Percentiles rank a stretch among this genome's conserved stretches.
phyloP scores from a whole-genome alignment of 2,113 vertebrate species.

The Carlito syrichta region DNA sequence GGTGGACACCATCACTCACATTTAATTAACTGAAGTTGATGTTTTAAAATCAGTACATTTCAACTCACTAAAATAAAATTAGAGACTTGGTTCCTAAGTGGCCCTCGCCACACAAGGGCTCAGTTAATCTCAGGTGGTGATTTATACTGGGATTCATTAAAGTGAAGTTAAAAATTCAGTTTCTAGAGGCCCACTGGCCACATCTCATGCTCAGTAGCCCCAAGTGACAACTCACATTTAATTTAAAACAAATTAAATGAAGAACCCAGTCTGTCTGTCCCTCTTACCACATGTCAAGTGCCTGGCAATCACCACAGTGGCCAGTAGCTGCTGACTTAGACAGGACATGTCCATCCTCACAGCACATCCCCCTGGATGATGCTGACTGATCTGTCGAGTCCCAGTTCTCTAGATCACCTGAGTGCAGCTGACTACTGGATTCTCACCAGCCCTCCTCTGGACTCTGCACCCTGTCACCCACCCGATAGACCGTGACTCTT shows the following conservation, averaged over 20 bases:
- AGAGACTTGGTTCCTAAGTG: not conserved
- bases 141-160: not conserved
- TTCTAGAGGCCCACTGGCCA: not conserved
- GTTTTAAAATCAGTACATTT: not conserved
- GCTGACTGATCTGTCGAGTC: not conserved
- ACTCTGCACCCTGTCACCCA: not conserved
- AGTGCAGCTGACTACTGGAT: fast-evolving
- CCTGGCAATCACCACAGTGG: too few species aligned
- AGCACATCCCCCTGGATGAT: not conserved
- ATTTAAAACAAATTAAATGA: not conserved
- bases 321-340: fast-evolving
- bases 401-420: too few species aligned
- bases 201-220: not conserved
- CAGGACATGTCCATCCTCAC: not conserved
- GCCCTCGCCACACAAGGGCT: not conserved
- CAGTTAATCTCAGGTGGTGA: not conserved
- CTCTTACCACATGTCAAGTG: fast-evolving
- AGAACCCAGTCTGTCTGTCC: not conserved
- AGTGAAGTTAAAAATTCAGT: not conserved
- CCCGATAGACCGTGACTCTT: not conserved
- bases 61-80: not conserved
- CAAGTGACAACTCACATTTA: not conserved
- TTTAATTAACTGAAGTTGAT: not conserved
- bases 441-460: not conserved
- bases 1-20: not conserved